phyloP scores from a whole-genome alignment of 1,140 invertebrate genomes.

The Dreissena rostriformis region DNA sequence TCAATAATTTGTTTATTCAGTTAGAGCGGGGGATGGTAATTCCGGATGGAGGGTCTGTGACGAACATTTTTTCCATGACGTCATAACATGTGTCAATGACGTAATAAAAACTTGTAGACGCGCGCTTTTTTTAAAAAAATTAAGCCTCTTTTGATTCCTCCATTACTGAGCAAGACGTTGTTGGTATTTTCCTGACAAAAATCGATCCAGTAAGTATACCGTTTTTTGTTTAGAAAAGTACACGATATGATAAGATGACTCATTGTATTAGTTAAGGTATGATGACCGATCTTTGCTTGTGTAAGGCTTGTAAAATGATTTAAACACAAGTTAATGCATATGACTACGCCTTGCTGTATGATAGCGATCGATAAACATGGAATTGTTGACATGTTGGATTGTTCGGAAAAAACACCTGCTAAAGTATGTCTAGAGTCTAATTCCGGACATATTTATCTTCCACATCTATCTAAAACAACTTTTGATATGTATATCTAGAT shows the following conservation, averaged over 20 bases:
- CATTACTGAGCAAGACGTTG: background rate
- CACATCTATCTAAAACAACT: background rate
- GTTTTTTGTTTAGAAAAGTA: background rate
- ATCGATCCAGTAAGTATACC: slow-evolving; percentile 3
- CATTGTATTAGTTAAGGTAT: background rate
- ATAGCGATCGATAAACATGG: background rate
- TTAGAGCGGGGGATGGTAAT: no score
- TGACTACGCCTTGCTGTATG: background rate
- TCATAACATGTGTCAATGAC: slow-evolving; percentile 1
- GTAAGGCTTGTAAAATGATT: background rate
- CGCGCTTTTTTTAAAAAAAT: background rate
- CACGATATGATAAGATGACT: background rate
- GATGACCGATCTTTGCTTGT: background rate
- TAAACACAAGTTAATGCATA: background rate
- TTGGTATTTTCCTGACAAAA: background rate
- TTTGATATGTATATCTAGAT: background rate
- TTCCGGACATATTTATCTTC: background rate
- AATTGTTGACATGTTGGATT: background rate
- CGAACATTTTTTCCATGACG: background rate
- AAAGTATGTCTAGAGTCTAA: background rate
- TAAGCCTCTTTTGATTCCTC: background rate
- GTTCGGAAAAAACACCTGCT: background rate
- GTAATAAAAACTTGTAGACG: background rate
- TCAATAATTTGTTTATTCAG: no score
- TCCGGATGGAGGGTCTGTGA: no score